These are phyloP conservation scores for Atractosteus spatula DNA, from an alignment of 2,113 vertebrate genomes.

Conservation along the genomic window DNA sequence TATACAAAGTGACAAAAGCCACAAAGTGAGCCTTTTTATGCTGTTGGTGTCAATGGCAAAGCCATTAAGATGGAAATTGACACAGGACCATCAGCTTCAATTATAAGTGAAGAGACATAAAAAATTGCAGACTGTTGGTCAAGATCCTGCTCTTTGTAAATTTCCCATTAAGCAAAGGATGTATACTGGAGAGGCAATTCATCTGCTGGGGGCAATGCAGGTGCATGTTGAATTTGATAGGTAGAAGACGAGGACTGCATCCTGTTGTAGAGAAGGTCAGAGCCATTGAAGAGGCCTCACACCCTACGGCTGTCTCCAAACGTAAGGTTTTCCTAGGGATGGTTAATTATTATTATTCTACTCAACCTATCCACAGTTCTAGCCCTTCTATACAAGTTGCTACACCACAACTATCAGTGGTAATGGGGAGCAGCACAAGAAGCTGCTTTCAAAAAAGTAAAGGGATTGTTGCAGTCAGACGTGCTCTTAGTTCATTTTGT, in stretches of 20 bases:
- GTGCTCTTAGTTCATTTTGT: slow-evolving; percentile 1
- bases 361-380: slow-evolving; percentile 12
- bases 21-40: no score
- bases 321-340: slow-evolving; percentile 18
- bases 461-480: slow-evolving; percentile 2
- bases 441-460: slow-evolving; percentile 19
- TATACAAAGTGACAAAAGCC: no score
- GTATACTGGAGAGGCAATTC: no score
- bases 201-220: no score
- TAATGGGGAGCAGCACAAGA: slow-evolving; percentile 13
- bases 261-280: slow-evolving; percentile 28
- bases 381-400: slow-evolving; percentile 8
- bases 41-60: no score
- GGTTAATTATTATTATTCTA: slow-evolving; percentile 23
- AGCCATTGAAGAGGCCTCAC: slow-evolving; percentile 24
- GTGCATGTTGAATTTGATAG: no score
- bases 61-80: no score
- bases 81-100: no score
- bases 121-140: no score
- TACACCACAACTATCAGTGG: slow-evolving; percentile 15
- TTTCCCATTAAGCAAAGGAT: no score
- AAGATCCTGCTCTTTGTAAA: no score
- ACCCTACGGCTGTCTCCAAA: slow-evolving; percentile 4
- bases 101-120: no score
- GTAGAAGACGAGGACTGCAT: slow-evolving; percentile 1